A percentile compares a stretch with the other conserved stretches of the same genome.
These are phyloP conservation scores for Agrochola lota DNA, from an alignment of 2,888 invertebrate species.

Conservation along the genomic window DNA sequence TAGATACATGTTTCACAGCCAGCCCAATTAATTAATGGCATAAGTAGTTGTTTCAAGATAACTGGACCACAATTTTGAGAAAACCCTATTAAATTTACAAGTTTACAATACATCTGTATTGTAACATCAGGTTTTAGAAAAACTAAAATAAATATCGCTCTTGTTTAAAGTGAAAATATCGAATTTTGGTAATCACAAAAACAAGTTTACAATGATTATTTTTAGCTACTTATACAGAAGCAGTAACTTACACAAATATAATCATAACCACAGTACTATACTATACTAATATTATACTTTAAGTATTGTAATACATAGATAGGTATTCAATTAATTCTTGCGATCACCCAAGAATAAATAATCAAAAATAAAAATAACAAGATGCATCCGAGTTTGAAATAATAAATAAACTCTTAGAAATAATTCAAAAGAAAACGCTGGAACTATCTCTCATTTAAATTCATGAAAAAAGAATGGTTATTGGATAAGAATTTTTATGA, in stretches of 20 bases:
- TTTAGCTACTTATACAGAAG: constrained; percentile 9
- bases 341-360: no score
- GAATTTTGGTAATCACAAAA: not conserved
- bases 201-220: not conserved
- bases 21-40: not conserved
- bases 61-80: not conserved
- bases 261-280: not conserved
- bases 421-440: not conserved
- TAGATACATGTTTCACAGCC: not conserved
- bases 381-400: not conserved
- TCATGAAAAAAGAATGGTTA: not conserved
- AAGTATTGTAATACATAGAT: not conserved
- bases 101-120: not conserved
- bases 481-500: not conserved
- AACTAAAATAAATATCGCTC: not conserved
- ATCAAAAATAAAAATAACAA: not conserved
- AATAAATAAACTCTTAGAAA: not conserved
- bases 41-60: not conserved
- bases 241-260: constrained; percentile 5
- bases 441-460: constrained; percentile 11
- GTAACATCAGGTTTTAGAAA: not conserved
- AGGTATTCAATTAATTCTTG: not conserved
- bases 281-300: not conserved
- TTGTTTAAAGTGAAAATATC: constrained; percentile 12
- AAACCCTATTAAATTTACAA: not conserved